Evolutionary conservation across 92 coral and sea anemone genomes (phyloP).

Genomic region (Porites cylindrica): DNA sequence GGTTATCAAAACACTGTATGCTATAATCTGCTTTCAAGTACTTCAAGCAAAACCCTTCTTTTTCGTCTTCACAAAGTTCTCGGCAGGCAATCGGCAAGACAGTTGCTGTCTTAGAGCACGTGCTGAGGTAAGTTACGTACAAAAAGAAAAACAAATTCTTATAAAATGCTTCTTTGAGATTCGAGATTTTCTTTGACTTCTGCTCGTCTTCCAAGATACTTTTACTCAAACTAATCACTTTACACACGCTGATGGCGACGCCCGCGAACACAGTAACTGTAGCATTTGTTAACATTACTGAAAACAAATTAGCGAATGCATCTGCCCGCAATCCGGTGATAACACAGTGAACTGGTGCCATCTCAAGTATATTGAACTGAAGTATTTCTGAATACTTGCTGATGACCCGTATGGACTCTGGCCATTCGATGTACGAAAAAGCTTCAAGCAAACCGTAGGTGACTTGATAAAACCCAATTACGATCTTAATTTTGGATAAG

Average conservation of each 20-base stretch:
- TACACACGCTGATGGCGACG: neutral
- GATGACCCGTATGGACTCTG: neutral
- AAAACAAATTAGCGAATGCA: neutral
- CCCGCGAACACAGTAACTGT: neutral
- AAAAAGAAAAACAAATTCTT: too few relatives aligned
- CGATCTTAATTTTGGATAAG: too few relatives aligned
- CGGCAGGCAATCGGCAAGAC: neutral
- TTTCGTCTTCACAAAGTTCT: neutral
- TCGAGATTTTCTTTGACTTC: neutral
- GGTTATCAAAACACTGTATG: neutral
- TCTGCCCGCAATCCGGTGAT: neutral
- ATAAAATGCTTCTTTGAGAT: neutral
- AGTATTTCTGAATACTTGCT: neutral
- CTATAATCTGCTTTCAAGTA: too few relatives aligned
- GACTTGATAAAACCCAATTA: neutral
- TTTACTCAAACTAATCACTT: neutral
- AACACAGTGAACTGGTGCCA: neutral
- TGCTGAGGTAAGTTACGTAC: neutral
- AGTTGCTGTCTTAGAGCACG: neutral
- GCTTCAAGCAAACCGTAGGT: neutral
- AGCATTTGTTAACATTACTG: neutral
- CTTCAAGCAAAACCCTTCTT: neutral
- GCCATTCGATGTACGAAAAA: too few relatives aligned
- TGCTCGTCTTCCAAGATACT: neutral
- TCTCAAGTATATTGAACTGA: neutral